Conservation (phyloP, 2,113 vertebrate species). For the Carassius auratus region DNA sequence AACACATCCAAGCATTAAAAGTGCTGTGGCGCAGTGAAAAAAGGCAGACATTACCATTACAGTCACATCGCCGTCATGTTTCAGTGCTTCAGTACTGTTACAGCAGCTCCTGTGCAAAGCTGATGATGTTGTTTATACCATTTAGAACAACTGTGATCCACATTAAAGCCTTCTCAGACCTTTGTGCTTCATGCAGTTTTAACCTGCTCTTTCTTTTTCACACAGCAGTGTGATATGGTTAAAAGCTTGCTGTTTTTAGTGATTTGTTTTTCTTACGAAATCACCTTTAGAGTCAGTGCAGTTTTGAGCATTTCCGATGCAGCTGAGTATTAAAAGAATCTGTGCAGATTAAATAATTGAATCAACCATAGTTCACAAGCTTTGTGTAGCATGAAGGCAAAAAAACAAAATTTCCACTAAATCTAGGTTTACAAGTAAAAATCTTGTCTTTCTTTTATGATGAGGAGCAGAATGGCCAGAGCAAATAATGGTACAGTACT, state of each 20-base stretch:
- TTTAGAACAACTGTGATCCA: slow-evolving; percentile 22
- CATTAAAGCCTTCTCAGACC: neutral
- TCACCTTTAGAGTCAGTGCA: neutral
- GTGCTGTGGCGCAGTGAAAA: neutral
- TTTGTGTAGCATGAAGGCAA: neutral
- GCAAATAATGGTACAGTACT: neutral
- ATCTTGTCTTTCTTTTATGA: neutral
- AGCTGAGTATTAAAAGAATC: neutral
- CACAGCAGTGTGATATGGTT: neutral
- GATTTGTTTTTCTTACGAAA: neutral
- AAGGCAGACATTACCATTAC: neutral
- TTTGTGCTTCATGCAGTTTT: neutral
- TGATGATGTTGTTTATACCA: slow-evolving; percentile 8
- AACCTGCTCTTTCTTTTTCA: neutral
- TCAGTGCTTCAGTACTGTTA: slow-evolving; percentile 6
- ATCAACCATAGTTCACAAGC: neutral
- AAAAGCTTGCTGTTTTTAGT: neutral
- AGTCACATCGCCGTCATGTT: neutral
- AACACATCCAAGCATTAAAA: slow-evolving; percentile 1
- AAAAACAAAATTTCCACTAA: neutral
- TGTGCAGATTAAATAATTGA: neutral
- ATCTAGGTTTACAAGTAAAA: neutral
- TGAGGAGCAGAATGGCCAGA: neutral
- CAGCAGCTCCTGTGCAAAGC: neutral
- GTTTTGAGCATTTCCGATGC: neutral